Conservation (phyloP, 2,888 invertebrate genomes). For the Augiades crinisus region DNA sequence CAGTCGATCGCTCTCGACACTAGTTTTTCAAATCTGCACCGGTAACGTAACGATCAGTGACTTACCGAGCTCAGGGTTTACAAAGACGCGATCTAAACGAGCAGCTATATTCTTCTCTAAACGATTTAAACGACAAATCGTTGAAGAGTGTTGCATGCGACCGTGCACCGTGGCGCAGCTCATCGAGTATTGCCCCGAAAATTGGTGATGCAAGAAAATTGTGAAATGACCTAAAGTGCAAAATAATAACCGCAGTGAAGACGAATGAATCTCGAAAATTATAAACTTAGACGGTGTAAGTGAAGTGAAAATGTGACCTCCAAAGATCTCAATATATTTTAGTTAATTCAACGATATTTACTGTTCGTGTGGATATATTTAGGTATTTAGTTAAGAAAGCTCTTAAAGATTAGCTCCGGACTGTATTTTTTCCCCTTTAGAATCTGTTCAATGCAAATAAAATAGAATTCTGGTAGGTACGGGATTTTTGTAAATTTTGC, state of each 20-base stretch:
- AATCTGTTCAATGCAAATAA: too few species aligned
- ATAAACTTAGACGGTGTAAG: neutral
- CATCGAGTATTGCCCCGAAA: constrained; percentile 64
- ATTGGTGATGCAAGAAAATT: constrained; percentile 49
- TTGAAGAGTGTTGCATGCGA: constrained; percentile 56
- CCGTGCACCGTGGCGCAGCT: constrained; percentile 59
- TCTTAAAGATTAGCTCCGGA: too few species aligned
- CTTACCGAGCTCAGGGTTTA: constrained; percentile 39
- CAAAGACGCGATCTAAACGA: constrained; percentile 51
- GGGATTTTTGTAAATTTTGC: too few species aligned
- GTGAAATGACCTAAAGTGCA: constrained; percentile 34
- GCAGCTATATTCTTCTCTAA: constrained; percentile 46
- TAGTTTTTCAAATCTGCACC: constrained; percentile 54
- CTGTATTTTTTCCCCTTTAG: too few species aligned
- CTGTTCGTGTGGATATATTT: too few species aligned
- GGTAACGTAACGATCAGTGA: constrained; percentile 46
- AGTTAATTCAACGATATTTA: constrained; percentile 1
- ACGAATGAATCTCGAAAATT: neutral
- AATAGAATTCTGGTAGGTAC: too few species aligned
- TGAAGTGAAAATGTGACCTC: constrained; percentile 18
- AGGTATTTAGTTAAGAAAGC: too few species aligned
- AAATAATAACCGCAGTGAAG: constrained; percentile 1
- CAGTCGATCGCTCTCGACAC: constrained; percentile 47
- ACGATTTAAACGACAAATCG: constrained; percentile 53
- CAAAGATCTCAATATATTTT: constrained; percentile 21